A percentile compares a stretch with the other conserved stretches of the same genome.
These are phyloP conservation scores for Arion vulgaris DNA, from an alignment of 1,140 invertebrate species.

Conservation along the genomic window DNA sequence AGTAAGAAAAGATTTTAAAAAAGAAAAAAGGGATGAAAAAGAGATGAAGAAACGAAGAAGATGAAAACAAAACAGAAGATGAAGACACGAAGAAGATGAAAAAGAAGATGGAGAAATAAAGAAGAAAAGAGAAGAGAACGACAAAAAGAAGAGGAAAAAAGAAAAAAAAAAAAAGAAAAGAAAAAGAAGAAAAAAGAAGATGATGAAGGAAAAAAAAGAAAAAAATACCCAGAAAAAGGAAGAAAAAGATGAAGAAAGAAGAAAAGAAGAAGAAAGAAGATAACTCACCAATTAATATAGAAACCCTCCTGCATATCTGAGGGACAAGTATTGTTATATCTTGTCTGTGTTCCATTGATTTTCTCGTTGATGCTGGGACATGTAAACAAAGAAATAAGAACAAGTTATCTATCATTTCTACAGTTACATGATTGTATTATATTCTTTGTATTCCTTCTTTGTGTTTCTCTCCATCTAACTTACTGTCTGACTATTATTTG, in stretches of 20 bases:
- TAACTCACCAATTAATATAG: no score
- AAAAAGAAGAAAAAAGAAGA: not conserved
- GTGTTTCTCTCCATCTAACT: no score
- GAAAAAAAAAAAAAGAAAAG: not conserved
- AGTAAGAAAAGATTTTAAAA: not conserved
- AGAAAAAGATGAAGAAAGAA: not conserved
- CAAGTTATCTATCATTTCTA: no score
- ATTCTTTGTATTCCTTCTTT: no score
- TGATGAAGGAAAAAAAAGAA: not conserved
- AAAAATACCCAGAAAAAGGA: not conserved
- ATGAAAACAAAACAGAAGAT: not conserved
- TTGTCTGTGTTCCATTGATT: no score
- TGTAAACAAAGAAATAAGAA: no score
- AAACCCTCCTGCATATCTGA: no score
- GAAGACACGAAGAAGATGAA: not conserved
- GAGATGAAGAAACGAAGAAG: not conserved
- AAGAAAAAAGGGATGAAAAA: not conserved
- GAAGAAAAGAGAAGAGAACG: not conserved
- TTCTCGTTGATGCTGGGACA: no score
- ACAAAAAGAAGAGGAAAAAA: not conserved
- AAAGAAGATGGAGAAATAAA: not conserved
- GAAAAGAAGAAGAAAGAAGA: not conserved
- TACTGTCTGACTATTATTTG: no score
- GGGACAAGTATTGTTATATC: no score
- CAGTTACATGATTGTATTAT: no score